These are phyloP conservation scores for Gephyroberyx darwinii DNA, from an alignment of 2,797 vertebrate species.

Conservation along the genomic window DNA sequence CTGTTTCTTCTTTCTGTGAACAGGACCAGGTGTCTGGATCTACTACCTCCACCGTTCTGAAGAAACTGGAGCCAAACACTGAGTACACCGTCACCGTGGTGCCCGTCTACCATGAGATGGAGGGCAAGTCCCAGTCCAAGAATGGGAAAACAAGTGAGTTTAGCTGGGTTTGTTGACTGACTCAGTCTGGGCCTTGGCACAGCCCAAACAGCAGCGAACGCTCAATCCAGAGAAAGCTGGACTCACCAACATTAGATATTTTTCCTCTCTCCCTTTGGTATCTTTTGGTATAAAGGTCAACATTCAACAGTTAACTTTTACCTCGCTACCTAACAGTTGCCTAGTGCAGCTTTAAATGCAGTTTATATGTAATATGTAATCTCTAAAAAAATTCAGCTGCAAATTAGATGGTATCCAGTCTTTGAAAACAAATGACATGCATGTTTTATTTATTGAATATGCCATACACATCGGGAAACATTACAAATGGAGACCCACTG, in stretches of 20 bases:
- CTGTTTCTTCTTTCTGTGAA: slow-evolving; percentile 28
- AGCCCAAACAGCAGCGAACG: neutral
- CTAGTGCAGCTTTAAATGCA: no score
- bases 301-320: neutral
- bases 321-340: no score
- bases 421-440: neutral
- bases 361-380: no score
- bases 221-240: no score
- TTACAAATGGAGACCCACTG: neutral
- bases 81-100: slow-evolving; percentile 89
- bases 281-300: neutral
- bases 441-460: no score
- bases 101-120: slow-evolving; percentile 91
- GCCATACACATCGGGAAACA: neutral
- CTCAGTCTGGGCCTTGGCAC: neutral
- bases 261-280: no score
- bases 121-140: slow-evolving; percentile 87
- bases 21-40: slow-evolving; percentile 90
- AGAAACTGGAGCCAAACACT: slow-evolving; percentile 87
- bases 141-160: slow-evolving; percentile 93
- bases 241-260: no score
- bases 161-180: slow-evolving; percentile 1
- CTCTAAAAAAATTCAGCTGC: neutral
- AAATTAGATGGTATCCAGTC: neutral
- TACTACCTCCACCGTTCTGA: slow-evolving; percentile 87